These are phyloP conservation scores for Ptychoptera contaminata DNA, from an alignment of 2,888 invertebrate species.

Conservation along the genomic window DNA sequence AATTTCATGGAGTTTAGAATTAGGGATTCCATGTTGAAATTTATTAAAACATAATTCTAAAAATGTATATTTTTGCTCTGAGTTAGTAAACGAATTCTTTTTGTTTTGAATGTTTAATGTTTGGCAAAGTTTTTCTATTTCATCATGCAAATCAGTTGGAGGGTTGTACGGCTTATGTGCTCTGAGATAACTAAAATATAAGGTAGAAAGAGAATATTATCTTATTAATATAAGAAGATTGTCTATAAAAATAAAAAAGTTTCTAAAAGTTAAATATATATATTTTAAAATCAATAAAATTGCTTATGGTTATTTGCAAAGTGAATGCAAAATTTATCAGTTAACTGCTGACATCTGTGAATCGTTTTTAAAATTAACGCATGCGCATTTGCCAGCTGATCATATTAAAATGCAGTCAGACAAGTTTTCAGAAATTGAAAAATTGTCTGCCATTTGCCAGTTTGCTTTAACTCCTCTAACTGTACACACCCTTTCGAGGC, in stretches of 20 bases:
- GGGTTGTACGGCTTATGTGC: conserved; percentile 60
- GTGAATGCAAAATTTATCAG: background rate
- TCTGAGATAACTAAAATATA: conserved; percentile 52
- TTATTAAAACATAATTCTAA: conserved; percentile 51
- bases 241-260: background rate
- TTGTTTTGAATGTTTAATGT: conserved; percentile 36
- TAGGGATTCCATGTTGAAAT: conserved; percentile 66
- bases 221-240: background rate
- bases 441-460: conserved; percentile 5
- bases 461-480: conserved; percentile 11
- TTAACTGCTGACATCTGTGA: conserved; percentile 2
- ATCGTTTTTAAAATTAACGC: background rate
- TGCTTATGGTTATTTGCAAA: conserved; percentile 5
- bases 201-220: background rate
- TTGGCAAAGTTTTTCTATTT: conserved; percentile 43
- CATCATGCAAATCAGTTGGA: conserved; percentile 43
- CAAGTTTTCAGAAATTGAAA: conserved; percentile 1
- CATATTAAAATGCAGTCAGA: conserved; percentile 4
- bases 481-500: conserved; percentile 51
- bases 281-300: conserved; percentile 10
- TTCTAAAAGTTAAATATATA: background rate
- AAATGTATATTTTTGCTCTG: conserved; percentile 44
- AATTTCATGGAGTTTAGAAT: conserved; percentile 61
- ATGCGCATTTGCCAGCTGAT: conserved; percentile 6
- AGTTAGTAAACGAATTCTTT: conserved; percentile 14